Evolutionary conservation across 2,113 vertebrate genomes (phyloP).

Genomic region (Mugil cephalus): DNA sequence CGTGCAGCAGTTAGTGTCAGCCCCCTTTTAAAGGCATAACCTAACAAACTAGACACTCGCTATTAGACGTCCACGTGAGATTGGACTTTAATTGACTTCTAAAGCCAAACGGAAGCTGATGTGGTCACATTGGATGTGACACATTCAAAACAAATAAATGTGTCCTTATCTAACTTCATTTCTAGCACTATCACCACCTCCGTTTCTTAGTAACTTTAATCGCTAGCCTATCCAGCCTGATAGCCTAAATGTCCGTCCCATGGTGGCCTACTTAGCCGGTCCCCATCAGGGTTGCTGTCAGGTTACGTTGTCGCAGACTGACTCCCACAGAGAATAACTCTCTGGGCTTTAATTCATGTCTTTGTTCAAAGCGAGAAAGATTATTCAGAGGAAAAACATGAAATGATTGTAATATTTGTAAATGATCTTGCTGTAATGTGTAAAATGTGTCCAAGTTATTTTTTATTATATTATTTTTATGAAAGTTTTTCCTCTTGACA

Average conservation of each 20-base stretch:
- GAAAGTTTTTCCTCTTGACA: constrained; percentile 85
- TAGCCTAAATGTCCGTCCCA: constrained; percentile 65
- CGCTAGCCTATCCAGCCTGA: constrained; percentile 72
- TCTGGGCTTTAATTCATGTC: constrained; percentile 85
- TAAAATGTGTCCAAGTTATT: constrained; percentile 89
- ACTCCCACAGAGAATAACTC: constrained; percentile 80
- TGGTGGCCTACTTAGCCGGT: constrained; percentile 69
- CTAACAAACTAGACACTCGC: constrained; percentile 44
- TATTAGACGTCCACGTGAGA: constrained; percentile 58
- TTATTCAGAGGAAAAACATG: constrained; percentile 78
- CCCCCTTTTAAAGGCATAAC: constrained; percentile 43
- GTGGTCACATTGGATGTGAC: constrained; percentile 63
- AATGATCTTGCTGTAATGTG: constrained; percentile 87
- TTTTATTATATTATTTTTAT: constrained; percentile 91
- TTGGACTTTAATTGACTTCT: constrained; percentile 54
- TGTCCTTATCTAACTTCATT: constrained; percentile 71
- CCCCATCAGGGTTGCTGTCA: constrained; percentile 66
- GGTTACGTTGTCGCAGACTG: constrained; percentile 72
- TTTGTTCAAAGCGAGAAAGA: constrained; percentile 82
- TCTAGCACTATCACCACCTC: constrained; percentile 66
- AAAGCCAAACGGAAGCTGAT: constrained; percentile 54
- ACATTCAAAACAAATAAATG: constrained; percentile 65
- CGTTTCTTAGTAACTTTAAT: constrained; percentile 82
- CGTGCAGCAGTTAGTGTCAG: constrained; percentile 54
- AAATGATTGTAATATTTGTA: constrained; percentile 91